phyloP scores from a whole-genome alignment of 1,140 invertebrate species.

The Hyles vespertilio region DNA sequence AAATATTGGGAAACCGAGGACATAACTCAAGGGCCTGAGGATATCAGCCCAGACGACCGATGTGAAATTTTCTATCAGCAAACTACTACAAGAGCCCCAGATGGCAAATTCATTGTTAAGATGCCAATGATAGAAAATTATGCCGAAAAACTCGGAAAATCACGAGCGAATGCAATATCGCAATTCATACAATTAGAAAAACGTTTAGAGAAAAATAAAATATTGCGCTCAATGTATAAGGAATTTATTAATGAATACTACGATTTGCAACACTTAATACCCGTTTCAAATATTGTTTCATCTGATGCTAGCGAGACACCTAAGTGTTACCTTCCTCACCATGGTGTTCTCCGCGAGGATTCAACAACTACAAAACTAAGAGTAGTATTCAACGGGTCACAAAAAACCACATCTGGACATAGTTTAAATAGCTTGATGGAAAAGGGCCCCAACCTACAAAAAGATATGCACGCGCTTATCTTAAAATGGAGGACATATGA shows the following conservation, averaged over 20 bases:
- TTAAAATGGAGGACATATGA: conserved; percentile 32
- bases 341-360: neutral
- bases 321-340: conserved; percentile 15
- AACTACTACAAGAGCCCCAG: conserved; percentile 6
- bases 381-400: conserved; percentile 13
- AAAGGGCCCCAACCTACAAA: conserved; percentile 50
- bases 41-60: conserved; percentile 8
- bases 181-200: conserved; percentile 24
- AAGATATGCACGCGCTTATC: conserved; percentile 28
- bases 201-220: conserved; percentile 10
- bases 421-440: conserved; percentile 33
- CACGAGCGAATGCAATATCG: conserved; percentile 14
- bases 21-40: conserved; percentile 4
- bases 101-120: conserved; percentile 21
- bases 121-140: conserved; percentile 15
- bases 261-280: conserved; percentile 15
- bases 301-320: neutral
- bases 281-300: neutral
- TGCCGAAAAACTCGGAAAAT: conserved; percentile 19
- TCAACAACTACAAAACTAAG: conserved; percentile 5
- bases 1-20: conserved; percentile 33
- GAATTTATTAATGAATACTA: conserved; percentile 20
- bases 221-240: conserved; percentile 9
- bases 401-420: conserved; percentile 2
- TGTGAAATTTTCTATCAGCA: conserved; percentile 18